These are phyloP conservation scores for Deroplatys truncata DNA, from an alignment of 2,888 invertebrate species.

Conservation along the genomic window DNA sequence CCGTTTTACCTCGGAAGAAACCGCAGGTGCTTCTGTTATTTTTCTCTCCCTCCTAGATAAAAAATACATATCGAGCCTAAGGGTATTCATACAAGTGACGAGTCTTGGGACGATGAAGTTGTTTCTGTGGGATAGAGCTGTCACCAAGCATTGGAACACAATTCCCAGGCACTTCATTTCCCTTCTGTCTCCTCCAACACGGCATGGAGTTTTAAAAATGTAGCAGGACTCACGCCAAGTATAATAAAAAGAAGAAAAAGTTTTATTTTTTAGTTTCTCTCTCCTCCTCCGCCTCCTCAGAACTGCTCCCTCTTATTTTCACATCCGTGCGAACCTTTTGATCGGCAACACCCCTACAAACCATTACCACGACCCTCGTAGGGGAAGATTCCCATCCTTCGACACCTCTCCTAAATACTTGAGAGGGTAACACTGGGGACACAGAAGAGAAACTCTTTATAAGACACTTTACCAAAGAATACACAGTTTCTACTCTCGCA, in stretches of 20 bases:
- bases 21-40: not conserved
- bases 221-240: not conserved
- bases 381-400: not conserved
- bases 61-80: not conserved
- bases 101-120: not conserved
- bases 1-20: not conserved
- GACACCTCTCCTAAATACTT: not conserved
- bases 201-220: not conserved
- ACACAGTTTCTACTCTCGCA: not conserved
- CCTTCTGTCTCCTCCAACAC: not conserved
- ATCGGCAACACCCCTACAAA: constrained; percentile 15
- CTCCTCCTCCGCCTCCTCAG: not conserved
- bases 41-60: not conserved
- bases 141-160: constrained; percentile 2
- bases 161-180: not conserved
- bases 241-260: not conserved
- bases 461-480: constrained; percentile 13
- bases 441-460: not conserved
- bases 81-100: not conserved
- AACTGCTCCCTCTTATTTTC: not conserved
- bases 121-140: not conserved
- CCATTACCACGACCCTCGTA: not conserved
- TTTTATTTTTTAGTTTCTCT: not conserved
- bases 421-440: not conserved
- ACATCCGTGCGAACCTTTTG: constrained; percentile 19